These are phyloP conservation scores for Eudemis profundana DNA, from an alignment of 2,888 invertebrate genomes.

Conservation along the genomic window DNA sequence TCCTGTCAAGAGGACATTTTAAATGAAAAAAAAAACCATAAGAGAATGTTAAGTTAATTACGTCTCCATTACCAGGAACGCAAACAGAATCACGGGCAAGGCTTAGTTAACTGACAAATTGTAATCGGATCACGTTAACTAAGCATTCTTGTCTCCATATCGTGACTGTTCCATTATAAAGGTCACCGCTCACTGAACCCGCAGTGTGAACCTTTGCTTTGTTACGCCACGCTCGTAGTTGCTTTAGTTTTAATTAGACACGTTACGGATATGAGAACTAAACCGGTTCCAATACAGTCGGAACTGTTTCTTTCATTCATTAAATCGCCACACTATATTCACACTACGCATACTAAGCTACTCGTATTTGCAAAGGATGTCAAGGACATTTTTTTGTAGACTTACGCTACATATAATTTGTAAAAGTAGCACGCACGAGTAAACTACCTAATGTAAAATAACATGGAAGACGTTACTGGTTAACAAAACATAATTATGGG, in stretches of 20 bases:
- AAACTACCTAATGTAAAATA: constrained; percentile 15
- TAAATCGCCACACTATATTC: too few relatives aligned
- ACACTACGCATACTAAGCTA: constrained; percentile 27
- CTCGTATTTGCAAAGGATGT: constrained; percentile 19
- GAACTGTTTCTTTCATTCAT: constrained; percentile 35
- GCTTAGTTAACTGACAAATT: constrained; percentile 7
- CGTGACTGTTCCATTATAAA: constrained; percentile 38
- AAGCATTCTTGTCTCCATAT: constrained; percentile 32
- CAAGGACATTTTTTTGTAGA: constrained; percentile 19
- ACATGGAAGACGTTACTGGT: constrained; percentile 14
- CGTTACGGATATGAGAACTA: constrained; percentile 35
- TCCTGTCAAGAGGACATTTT: too few relatives aligned
- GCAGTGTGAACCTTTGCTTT: constrained; percentile 48
- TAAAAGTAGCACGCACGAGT: constrained; percentile 8
- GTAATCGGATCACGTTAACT: constrained; percentile 3
- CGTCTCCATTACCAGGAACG: too few relatives aligned
- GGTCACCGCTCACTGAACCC: constrained; percentile 45
- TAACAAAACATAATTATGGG: constrained; percentile 12
- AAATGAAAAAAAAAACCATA: too few relatives aligned
- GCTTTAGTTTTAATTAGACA: constrained; percentile 31
- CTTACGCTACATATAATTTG: background rate
- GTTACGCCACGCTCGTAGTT: constrained; percentile 38
- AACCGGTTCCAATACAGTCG: constrained; percentile 30
- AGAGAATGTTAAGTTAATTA: too few relatives aligned
- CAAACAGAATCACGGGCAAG: constrained; percentile 18